phyloP scores from a whole-genome alignment of 37 sponge, comb jelly and placozoan genomes.

The Hormiphora californensis region DNA sequence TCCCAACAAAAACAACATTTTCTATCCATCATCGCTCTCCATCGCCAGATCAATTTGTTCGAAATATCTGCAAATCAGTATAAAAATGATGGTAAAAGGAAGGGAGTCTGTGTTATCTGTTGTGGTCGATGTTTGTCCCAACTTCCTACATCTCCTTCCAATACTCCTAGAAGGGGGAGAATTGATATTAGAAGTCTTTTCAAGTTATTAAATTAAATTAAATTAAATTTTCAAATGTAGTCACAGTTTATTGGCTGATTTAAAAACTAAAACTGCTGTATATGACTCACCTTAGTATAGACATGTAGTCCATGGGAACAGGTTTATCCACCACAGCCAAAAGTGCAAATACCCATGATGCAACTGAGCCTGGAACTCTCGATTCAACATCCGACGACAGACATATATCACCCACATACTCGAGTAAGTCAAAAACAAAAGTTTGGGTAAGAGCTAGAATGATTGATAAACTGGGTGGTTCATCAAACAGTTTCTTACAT shows the following conservation, averaged over 20 bases:
- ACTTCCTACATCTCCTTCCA: not conserved
- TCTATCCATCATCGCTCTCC: too few species aligned
- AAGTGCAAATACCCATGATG: not conserved
- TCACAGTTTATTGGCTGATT: too few species aligned
- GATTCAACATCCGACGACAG: not conserved
- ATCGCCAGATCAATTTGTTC: not conserved
- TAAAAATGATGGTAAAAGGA: not conserved
- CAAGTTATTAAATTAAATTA: too few species aligned
- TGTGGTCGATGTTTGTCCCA: not conserved
- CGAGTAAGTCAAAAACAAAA: not conserved
- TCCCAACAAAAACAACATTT: too few species aligned
- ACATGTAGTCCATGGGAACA: slow-evolving; percentile 48
- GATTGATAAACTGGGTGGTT: not conserved
- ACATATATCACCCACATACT: not conserved
- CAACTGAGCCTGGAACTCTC: not conserved
- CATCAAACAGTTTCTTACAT: not conserved
- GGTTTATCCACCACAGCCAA: slow-evolving; percentile 25
- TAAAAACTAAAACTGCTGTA: not conserved
- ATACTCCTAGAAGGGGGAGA: not conserved
- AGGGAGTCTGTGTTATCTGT: not conserved
- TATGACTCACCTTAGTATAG: not conserved
- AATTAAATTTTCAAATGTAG: too few species aligned
- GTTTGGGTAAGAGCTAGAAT: not conserved
- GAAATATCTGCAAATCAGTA: not conserved
- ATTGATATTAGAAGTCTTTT: not conserved